These are phyloP conservation scores for Sternotherus odoratus DNA, from an alignment of 2,797 vertebrate genomes.

Conservation along the genomic window DNA sequence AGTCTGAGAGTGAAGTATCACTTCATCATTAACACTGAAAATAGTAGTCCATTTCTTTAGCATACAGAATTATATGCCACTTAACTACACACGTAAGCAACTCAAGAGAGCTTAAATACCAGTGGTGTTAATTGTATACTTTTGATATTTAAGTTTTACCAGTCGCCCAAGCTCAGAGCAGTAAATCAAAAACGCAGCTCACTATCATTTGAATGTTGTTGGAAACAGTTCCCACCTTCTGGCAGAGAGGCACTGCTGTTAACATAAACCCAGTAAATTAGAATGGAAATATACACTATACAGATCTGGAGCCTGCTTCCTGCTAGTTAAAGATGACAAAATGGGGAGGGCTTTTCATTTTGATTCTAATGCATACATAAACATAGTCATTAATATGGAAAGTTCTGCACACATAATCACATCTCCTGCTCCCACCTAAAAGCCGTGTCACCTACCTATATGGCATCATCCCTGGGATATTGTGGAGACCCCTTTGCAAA, in stretches of 20 bases:
- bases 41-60: background rate
- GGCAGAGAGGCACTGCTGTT: background rate
- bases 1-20: background rate
- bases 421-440: background rate
- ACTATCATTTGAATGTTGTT: background rate
- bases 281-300: background rate
- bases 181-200: background rate
- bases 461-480: background rate
- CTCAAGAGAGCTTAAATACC: background rate
- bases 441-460: background rate
- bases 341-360: background rate
- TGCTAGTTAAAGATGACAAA: background rate
- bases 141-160: background rate
- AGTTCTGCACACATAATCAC: background rate
- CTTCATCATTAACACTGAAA: background rate
- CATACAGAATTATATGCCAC: background rate
- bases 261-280: background rate
- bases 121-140: background rate
- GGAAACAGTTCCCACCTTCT: background rate
- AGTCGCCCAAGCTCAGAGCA: background rate
- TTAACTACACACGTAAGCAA: background rate
- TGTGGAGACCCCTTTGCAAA: background rate
- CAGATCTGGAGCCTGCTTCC: background rate
- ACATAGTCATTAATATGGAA: background rate
- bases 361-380: background rate